Evolutionary conservation across 2,113 vertebrate genomes (phyloP), one percentile per base, ranked within the genome.

Genomic region (Cyrtonyx montezumae): DNA sequence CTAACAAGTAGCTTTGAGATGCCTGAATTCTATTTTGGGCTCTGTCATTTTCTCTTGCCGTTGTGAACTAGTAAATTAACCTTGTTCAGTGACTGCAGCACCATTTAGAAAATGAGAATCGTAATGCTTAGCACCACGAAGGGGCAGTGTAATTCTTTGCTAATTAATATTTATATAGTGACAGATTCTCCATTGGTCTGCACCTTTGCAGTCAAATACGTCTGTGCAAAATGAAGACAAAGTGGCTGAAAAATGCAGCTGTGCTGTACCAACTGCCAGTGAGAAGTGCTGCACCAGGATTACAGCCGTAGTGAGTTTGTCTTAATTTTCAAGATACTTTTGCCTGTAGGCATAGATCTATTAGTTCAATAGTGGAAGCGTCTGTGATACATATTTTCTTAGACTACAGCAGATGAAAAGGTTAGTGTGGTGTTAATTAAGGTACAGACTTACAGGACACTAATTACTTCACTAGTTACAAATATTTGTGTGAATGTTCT

Each of bases 141-240:
- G 91, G 75, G 91, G 81, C 94, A 96, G 48, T 93, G 81, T 96
- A 91, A 91, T 95, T 93, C 84, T 94, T 95, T 69, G 34, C 84
- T 91, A 92, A 96, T 96, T 95, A 95, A 91, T 93, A 94, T 95
- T 93, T 91, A 95, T 91, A 56, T 94, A 85, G 71, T 73, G 71
- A 28, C 81, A 83, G 42, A 51, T 87, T 94, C 59, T 87, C 59
- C 32, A n/a, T 63, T 84, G 66, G 63, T 82, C 87, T 89, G 81
- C 70, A 70, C 81, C 81, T 94, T 89, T 93, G 68, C 67, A 74
- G 46, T 87, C 37, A 46, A 89, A 93, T 88, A 65, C 26, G 26
- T 46, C 66, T 56, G 26, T 53, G 63, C 75, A 85, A 77, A 87
- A 92, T 88, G 81, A 94, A 90, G 84, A 91, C 34, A 42, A 89